Evolutionary conservation across 1,140 invertebrate genomes (phyloP), one percentile per base, ranked within the genome.

Genomic region (Habropoda laboriosa): DNA sequence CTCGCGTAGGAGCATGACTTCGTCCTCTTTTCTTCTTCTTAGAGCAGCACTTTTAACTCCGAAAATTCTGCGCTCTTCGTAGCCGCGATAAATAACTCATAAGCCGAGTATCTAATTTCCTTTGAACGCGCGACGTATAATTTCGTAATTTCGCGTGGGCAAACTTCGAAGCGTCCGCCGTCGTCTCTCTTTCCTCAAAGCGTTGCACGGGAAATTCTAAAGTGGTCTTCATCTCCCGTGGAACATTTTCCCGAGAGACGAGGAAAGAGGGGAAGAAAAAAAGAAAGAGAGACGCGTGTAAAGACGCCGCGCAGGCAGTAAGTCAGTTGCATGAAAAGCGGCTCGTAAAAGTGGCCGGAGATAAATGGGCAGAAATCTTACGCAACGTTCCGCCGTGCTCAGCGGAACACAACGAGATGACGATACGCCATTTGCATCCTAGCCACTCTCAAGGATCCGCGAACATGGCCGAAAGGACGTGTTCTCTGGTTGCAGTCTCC

Each of bases 321-420:
- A 24, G 40, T 66, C 10, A 13, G 47, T 66, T 38, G 30, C 67
- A 60, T 45, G 40, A 51, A 74, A 76, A 73, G 16, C 21, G 35
- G 24, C 45, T 66, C 55, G 73, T 42, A 71, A 64, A 73, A 61
- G 45, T 70, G 38, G 3, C 10, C 71, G 74, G n/a, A 80, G 78
- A 81, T 82, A 80, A 77, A 61, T 63, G 63, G 77, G 16, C 53
- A 70, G 80, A 81, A 80, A 85, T 55, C 61, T 89, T 89, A 87
- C 85, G 81, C 85, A 89, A 90, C 49, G 35, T 57, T 42, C 13
- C 60, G 55, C 61, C 73, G 76, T 85, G 81, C 79, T 80, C 68
- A 75, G 83, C 10, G 71, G 83, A 86, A 85, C 58, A 83, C 83
- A 86, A 89, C 87, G 73, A 81, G 79, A 86, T 18, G 79, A 86